These are phyloP conservation scores for Adelosebastes latens DNA, from an alignment of 2,797 vertebrate species.

Conservation along the genomic window DNA sequence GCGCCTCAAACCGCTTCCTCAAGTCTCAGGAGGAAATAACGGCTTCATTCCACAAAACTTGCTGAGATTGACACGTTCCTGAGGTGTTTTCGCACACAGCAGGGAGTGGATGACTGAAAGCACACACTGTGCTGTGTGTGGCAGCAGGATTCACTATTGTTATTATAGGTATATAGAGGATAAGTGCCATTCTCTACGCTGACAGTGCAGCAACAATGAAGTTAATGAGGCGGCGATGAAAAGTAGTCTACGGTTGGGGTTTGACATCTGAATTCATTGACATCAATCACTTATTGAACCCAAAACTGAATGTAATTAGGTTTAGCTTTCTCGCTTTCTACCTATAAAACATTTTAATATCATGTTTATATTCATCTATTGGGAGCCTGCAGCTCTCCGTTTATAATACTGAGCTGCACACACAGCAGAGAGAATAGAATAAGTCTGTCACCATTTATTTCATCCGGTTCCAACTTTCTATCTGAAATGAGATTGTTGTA, in stretches of 20 bases:
- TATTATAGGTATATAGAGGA: neutral
- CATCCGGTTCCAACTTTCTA: neutral
- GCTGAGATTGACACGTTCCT: neutral
- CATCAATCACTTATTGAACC: neutral
- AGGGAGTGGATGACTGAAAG: neutral
- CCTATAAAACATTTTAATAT: neutral
- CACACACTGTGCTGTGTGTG: too few relatives aligned
- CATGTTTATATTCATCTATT: neutral
- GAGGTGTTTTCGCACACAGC: neutral
- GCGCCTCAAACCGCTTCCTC: neutral
- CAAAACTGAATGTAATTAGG: neutral
- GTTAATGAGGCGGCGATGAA: neutral
- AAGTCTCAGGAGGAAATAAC: conserved; percentile 14
- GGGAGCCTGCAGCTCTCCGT: neutral
- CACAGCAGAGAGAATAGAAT: neutral
- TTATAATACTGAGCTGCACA: neutral
- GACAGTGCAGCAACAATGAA: neutral
- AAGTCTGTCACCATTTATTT: neutral
- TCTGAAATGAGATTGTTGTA: neutral
- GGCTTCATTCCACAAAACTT: neutral
- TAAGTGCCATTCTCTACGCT: neutral
- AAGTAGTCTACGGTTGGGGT: neutral
- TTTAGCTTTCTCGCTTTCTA: neutral
- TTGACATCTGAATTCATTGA: neutral
- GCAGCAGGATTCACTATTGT: neutral